These are phyloP conservation scores for Columba guinea DNA, from an alignment of 2,797 vertebrate genomes.

Conservation along the genomic window DNA sequence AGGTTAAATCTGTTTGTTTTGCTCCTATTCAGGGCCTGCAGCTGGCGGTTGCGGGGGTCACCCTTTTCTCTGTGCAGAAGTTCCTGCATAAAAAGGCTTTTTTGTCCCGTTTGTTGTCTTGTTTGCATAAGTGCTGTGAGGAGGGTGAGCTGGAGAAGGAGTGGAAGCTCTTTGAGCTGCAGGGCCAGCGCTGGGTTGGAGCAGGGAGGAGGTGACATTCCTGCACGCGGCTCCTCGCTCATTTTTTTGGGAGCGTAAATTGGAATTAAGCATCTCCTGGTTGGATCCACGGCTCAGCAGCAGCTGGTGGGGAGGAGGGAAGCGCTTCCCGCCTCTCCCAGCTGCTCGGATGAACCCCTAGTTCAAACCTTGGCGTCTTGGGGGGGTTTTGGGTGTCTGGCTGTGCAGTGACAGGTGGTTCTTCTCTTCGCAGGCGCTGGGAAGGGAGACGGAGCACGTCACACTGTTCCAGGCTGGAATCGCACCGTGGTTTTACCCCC, in stretches of 20 bases:
- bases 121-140: not conserved
- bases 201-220: not conserved
- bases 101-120: conserved; percentile 15
- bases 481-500: not conserved
- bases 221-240: not conserved
- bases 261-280: not conserved
- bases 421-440: not conserved
- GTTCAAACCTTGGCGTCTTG: fast-evolving
- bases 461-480: not conserved
- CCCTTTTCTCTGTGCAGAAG: not conserved
- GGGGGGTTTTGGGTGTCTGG: not conserved
- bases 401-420: not conserved
- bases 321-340: not conserved
- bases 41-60: conserved; percentile 26
- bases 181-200: not conserved
- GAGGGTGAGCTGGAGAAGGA: not conserved
- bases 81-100: conserved; percentile 5
- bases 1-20: conserved; percentile 38
- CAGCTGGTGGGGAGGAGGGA: not conserved
- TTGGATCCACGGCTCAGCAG: not conserved
- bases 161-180: conserved; percentile 4
- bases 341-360: not conserved
- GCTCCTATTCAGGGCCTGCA: conserved; percentile 14
- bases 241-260: not conserved
- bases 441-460: not conserved